Base-by-base conservation (phyloP, 2,888 invertebrate genomes). In the Mystacides longicornis region DNA sequence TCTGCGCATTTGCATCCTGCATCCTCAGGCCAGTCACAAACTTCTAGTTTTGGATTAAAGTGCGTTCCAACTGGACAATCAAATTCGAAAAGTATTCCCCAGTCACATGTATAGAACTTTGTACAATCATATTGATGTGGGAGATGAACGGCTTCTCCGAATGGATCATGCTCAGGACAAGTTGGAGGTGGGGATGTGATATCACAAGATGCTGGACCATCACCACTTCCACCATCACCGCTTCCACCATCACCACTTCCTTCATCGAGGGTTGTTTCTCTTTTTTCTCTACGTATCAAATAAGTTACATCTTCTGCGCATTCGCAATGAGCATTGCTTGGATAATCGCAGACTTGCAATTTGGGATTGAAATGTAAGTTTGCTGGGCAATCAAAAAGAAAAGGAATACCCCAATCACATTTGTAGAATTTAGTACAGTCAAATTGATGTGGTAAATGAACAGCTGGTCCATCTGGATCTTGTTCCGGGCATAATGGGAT, bases 301-400 rank as follows among this genome's bases (percentile, higher is more conserved):
- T n/a, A n/a, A n/a, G n/a, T n/a, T n/a, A n/a, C n/a, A n/a, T n/a
- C n/a, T n/a, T n/a, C n/a, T n/a, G 37, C 37, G 45, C 27, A 49
- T 23, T 22, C 52, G 19, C 58, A 60, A 7, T 64, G 64, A 22
- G 64, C 64, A 33, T 58, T 50, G 19, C 52, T 42, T 5, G 63
- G 63, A 37, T 48, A 64, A 54, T 64, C 65, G 23, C 64, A 65
- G 19, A 62, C 62, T 47, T 62, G 60, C 49, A 61, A 23, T 5
- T 16, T 20, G 1, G 61, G 58, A 53, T 63, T 63, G 48, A 64
- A 65, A 49, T 64, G 62, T 11, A 64, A 55, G 14, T 55, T 59
- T n/a, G 22, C 50, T n/a, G 64, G 63, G 55, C 65, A 65, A 16
- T 58, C 52, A 23, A 62, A 60, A 16, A 60, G 23, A 37, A 63